A percentile compares a stretch with the other conserved stretches of the same genome.
These are phyloP conservation scores for Sesamia nonagrioides DNA, from an alignment of 1,140 invertebrate species.

Conservation along the genomic window DNA sequence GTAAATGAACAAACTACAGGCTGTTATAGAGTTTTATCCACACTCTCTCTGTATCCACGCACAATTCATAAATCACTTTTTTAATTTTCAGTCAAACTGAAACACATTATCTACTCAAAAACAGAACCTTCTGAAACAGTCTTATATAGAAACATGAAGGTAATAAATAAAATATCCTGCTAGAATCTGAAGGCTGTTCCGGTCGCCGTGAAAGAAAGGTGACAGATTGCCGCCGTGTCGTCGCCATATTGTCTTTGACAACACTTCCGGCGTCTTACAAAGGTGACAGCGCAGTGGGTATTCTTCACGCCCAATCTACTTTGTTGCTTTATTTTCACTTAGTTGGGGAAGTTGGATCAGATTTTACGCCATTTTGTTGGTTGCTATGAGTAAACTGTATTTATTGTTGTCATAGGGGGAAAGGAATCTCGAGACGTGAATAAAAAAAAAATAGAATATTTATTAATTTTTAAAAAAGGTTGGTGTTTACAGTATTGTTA, in stretches of 20 bases:
- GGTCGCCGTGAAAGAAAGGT: neutral
- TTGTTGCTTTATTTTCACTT: neutral
- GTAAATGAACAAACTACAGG: no score
- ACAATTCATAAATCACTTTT: no score
- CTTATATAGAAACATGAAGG: neutral
- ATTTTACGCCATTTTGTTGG: neutral
- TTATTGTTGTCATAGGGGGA: neutral
- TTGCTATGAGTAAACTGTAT: neutral
- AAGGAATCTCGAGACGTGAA: no score
- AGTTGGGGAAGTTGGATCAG: no score
- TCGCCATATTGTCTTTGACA: slow-evolving; percentile 1
- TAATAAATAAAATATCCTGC: neutral
- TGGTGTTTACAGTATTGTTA: no score
- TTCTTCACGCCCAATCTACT: neutral
- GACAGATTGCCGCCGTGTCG: neutral
- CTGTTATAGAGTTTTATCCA: no score
- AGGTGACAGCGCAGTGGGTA: neutral
- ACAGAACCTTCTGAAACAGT: no score
- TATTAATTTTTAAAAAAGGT: no score
- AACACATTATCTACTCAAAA: no score
- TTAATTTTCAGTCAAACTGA: no score
- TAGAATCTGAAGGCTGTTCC: neutral
- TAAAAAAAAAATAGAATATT: no score
- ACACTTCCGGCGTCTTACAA: neutral
- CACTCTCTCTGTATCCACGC: no score